Percentiles rank a stretch among this genome's conserved stretches.
phyloP scores from a whole-genome alignment of 2,113 vertebrate species.

The Vanacampus margaritifer region DNA sequence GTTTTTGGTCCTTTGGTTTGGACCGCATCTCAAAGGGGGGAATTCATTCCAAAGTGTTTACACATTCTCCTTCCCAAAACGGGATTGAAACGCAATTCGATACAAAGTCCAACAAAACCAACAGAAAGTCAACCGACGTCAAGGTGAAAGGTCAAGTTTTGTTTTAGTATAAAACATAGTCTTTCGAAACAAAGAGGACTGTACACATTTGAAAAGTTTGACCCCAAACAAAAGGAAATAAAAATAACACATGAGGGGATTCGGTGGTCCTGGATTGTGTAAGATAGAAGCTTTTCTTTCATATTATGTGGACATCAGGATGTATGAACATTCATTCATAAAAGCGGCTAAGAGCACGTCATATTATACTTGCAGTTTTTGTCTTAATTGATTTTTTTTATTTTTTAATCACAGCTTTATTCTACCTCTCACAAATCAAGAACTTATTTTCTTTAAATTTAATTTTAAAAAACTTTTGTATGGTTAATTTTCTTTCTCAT shows the following conservation, averaged over 20 bases:
- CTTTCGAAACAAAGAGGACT: constrained; percentile 86
- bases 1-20: constrained; percentile 42
- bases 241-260: constrained; percentile 25
- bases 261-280: constrained; percentile 57
- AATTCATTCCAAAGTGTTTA: constrained; percentile 55
- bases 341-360: neutral
- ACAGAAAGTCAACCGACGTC: constrained; percentile 67
- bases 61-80: constrained; percentile 44
- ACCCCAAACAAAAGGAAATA: constrained; percentile 33
- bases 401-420: too few relatives aligned
- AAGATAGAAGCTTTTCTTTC: constrained; percentile 56
- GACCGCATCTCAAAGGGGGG: constrained; percentile 30
- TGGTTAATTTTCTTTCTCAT: too few relatives aligned
- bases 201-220: constrained; percentile 73
- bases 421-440: too few relatives aligned
- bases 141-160: constrained; percentile 55
- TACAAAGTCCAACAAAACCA: constrained; percentile 51
- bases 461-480: too few relatives aligned
- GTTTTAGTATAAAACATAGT: constrained; percentile 83
- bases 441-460: too few relatives aligned
- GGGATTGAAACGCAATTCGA: constrained; percentile 58
- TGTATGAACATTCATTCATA: neutral
- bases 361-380: too few relatives aligned
- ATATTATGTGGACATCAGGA: constrained; percentile 73
- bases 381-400: too few relatives aligned